Conservation (phyloP, 2,888 invertebrate genomes). For the Epinotia brunnichana region DNA sequence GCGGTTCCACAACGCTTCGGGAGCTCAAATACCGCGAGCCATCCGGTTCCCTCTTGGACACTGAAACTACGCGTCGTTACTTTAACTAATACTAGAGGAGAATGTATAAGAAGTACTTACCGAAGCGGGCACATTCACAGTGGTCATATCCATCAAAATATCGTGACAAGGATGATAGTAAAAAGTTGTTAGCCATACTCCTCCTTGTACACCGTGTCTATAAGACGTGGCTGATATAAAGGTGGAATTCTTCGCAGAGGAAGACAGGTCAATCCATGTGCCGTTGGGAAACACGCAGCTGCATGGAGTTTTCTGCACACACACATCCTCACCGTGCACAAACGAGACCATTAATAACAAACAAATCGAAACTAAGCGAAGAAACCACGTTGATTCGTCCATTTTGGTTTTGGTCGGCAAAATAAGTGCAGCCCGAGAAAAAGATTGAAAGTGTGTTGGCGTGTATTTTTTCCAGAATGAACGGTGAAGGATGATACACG, state of each 20-base stretch:
- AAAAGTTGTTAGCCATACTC: slow-evolving; percentile 64
- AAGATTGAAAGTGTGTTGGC: not conserved
- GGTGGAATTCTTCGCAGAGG: slow-evolving; percentile 60
- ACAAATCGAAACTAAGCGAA: slow-evolving; percentile 50
- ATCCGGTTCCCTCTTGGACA: too few relatives aligned
- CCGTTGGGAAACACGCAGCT: slow-evolving; percentile 76
- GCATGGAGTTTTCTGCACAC: slow-evolving; percentile 69
- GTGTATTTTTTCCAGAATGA: not conserved
- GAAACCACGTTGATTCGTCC: slow-evolving; percentile 50
- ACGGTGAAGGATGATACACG: not conserved
- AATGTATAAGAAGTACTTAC: slow-evolving; percentile 57
- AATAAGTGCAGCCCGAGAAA: not conserved
- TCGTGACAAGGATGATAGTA: slow-evolving; percentile 76
- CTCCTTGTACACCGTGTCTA: slow-evolving; percentile 51
- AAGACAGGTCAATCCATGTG: slow-evolving; percentile 75
- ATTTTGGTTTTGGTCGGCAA: slow-evolving; percentile 48
- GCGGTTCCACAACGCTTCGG: too few relatives aligned
- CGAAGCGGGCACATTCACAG: slow-evolving; percentile 53
- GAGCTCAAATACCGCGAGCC: too few relatives aligned
- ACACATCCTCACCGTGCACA: slow-evolving; percentile 59
- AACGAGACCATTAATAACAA: slow-evolving; percentile 50
- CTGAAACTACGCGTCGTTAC: too few relatives aligned
- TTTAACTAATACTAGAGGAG: too few relatives aligned
- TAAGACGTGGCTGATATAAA: slow-evolving; percentile 59
- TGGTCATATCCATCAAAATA: slow-evolving; percentile 45